Evolutionary conservation across 2,888 invertebrate genomes (phyloP).

Genomic region (Drosophila setosimentum): DNA sequence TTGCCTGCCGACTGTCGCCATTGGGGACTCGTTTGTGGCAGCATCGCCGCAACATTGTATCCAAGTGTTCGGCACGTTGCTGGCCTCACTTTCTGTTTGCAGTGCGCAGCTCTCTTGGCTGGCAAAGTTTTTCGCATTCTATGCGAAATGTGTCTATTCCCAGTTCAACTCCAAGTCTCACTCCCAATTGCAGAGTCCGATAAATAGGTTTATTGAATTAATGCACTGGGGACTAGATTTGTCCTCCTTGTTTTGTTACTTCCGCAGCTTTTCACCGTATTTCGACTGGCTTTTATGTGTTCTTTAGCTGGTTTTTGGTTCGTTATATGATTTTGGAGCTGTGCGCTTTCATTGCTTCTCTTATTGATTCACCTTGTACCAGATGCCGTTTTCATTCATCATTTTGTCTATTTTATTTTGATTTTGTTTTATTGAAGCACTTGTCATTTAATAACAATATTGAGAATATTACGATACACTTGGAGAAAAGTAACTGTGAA

Average conservation of each 20-base stretch:
- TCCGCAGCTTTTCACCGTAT: slow-evolving; percentile 32
- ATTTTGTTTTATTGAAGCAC: background rate
- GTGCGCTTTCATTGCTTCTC: slow-evolving; percentile 33
- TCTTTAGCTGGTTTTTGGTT: background rate
- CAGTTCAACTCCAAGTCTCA: slow-evolving; percentile 32
- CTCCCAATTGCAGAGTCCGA: slow-evolving; percentile 43
- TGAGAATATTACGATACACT: background rate
- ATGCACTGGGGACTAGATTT: slow-evolving; percentile 50
- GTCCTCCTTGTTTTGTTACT: slow-evolving; percentile 3
- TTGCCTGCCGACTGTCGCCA: slow-evolving; percentile 61
- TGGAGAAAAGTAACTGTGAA: background rate
- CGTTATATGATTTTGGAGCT: slow-evolving; percentile 42
- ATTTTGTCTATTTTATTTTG: slow-evolving; percentile 5
- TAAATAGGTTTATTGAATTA: slow-evolving; percentile 78
- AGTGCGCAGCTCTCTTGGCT: slow-evolving; percentile 58
- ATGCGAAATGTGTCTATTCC: slow-evolving; percentile 56
- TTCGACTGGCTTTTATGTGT: slow-evolving; percentile 28
- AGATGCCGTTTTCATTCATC: slow-evolving; percentile 17
- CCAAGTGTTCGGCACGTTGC: slow-evolving; percentile 41
- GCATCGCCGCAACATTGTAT: slow-evolving; percentile 53
- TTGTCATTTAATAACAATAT: background rate
- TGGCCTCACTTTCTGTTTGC: slow-evolving; percentile 66
- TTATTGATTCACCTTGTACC: slow-evolving; percentile 44
- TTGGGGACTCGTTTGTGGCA: slow-evolving; percentile 76
- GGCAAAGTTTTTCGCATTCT: slow-evolving; percentile 73